A percentile compares a stretch with the other conserved stretches of the same genome.
Evolutionary conservation across 2,888 invertebrate genomes (phyloP).

Genomic region (Drosophila tanythrix): DNA sequence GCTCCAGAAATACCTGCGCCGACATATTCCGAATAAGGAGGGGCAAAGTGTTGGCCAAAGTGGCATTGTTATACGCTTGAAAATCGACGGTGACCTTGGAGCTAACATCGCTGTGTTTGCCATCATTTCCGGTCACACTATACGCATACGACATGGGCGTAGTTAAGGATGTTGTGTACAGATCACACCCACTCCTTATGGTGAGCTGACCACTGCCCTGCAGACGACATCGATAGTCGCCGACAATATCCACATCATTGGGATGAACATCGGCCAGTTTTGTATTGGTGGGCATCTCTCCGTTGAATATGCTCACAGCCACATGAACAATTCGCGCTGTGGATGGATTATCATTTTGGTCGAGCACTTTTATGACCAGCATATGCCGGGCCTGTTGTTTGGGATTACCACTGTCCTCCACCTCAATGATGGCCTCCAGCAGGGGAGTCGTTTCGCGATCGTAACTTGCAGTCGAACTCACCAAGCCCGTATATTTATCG

Average conservation of each 20-base stretch:
- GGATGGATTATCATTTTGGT: slow-evolving; percentile 96
- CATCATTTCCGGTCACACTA: slow-evolving; percentile 94
- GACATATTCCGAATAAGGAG: slow-evolving; percentile 90
- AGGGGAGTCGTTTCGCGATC: slow-evolving; percentile 93
- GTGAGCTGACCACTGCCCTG: slow-evolving; percentile 88
- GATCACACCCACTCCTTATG: slow-evolving; percentile 92
- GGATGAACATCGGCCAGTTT: slow-evolving; percentile 96
- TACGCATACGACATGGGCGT: slow-evolving; percentile 91
- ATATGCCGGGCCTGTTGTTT: slow-evolving; percentile 92
- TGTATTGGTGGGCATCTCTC: slow-evolving; percentile 89
- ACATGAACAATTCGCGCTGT: slow-evolving; percentile 92
- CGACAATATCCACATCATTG: slow-evolving; percentile 95
- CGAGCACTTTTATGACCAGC: slow-evolving; percentile 91
- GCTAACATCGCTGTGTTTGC: slow-evolving; percentile 93
- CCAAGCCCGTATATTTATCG: slow-evolving; percentile 91
- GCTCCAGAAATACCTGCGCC: slow-evolving; percentile 90
- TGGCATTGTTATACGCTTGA: slow-evolving; percentile 91
- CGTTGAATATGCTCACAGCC: slow-evolving; percentile 91
- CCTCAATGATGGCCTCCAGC: slow-evolving; percentile 91
- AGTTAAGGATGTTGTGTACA: slow-evolving; percentile 89
- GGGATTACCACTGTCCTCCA: slow-evolving; percentile 94
- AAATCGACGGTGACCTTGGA: slow-evolving; percentile 94
- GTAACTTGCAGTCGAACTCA: slow-evolving; percentile 91
- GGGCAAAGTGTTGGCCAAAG: slow-evolving; percentile 93
- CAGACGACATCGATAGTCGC: slow-evolving; percentile 94